A percentile compares a stretch with the other conserved stretches of the same genome.
Conservation (phyloP, 2,888 invertebrate genomes). For the Sphecodes monilicornis region DNA sequence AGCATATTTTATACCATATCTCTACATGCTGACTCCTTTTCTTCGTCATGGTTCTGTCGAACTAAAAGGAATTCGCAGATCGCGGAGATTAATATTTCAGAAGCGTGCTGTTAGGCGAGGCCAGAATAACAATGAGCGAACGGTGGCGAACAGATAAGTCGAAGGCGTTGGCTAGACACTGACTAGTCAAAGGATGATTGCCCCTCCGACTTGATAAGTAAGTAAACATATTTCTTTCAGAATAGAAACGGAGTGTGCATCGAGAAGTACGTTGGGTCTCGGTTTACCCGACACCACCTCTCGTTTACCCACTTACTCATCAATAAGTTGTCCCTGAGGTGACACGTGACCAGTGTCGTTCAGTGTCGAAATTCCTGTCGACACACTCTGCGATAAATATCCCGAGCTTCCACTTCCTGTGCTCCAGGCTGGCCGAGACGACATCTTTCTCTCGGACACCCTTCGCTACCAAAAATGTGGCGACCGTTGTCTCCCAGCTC, state of each 20-base stretch:
- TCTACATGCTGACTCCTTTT: not conserved
- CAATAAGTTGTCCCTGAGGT: not conserved
- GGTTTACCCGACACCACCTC: not conserved
- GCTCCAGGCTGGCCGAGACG: not conserved
- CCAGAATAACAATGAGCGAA: not conserved
- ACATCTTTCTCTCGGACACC: not conserved
- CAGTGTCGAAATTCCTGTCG: not conserved
- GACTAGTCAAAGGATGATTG: not conserved
- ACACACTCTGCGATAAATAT: not conserved
- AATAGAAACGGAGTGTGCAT: not conserved
- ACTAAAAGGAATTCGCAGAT: not conserved
- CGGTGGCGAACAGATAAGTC: not conserved
- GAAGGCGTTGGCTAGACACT: not conserved
- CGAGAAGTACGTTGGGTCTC: not conserved
- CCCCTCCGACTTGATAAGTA: not conserved
- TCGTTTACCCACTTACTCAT: not conserved
- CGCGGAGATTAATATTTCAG: slow-evolving; percentile 17
- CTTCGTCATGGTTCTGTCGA: not conserved
- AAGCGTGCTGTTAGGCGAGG: not conserved
- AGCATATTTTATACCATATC: not conserved
- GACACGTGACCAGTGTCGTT: not conserved
- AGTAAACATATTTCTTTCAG: not conserved
- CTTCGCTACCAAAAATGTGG: not conserved
- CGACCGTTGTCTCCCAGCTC: not conserved
- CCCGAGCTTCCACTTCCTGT: slow-evolving; percentile 2